A percentile compares a stretch with the other conserved stretches of the same genome.
Evolutionary conservation across 2,797 vertebrate genomes (phyloP).

Genomic region (Craterocephalus amniculus): DNA sequence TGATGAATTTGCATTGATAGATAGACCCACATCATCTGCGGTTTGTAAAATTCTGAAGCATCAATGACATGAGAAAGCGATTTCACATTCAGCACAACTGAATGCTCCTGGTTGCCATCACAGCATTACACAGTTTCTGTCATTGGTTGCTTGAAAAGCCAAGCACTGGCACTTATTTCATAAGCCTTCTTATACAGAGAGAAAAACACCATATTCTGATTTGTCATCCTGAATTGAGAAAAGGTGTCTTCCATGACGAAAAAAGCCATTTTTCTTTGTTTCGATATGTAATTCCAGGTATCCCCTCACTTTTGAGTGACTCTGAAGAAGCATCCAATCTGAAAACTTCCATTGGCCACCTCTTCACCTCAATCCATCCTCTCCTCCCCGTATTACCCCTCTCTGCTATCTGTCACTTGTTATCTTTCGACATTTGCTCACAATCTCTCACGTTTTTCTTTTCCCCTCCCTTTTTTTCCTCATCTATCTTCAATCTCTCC

Average conservation of each 20-base stretch:
- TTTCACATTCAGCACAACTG: conserved; percentile 21
- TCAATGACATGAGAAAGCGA: conserved; percentile 5
- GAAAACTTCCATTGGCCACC: conserved; percentile 19
- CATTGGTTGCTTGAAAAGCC: conserved; percentile 25
- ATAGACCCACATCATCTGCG: background rate
- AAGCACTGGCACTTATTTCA: conserved; percentile 16
- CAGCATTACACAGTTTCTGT: conserved; percentile 17
- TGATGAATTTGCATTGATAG: background rate
- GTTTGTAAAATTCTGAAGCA: background rate
- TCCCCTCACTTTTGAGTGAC: conserved; percentile 16
- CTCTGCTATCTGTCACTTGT: conserved; percentile 8
- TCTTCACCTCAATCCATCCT: conserved; percentile 20
- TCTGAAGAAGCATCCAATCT: conserved; percentile 22
- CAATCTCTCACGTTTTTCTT: conserved; percentile 23
- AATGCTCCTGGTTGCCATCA: conserved; percentile 40
- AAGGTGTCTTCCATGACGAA: conserved; percentile 6
- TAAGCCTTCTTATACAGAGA: conserved; percentile 18
- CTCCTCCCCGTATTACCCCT: conserved; percentile 11
- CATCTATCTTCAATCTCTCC: conserved; percentile 41
- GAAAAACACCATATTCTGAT: conserved; percentile 35
- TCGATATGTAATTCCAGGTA: conserved; percentile 27
- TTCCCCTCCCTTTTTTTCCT: conserved; percentile 1
- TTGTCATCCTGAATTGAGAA: conserved; percentile 34
- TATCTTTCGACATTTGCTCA: conserved; percentile 35
- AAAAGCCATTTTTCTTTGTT: background rate